phyloP scores from a whole-genome alignment of 2,113 vertebrate species.

The Rattus rattus region DNA sequence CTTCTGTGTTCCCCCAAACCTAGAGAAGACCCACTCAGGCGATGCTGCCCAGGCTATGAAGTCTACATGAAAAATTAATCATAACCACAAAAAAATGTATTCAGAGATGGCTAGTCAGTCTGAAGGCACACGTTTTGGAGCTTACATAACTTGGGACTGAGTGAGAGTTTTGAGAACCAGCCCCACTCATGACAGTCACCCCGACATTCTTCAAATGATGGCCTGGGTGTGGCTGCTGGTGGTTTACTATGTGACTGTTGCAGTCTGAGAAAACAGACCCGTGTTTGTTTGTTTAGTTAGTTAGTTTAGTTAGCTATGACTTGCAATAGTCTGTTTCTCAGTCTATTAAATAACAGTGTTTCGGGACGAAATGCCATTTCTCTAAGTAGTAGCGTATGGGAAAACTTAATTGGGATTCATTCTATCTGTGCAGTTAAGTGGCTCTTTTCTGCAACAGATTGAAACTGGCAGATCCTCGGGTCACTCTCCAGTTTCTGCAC shows the following conservation, averaged over 20 bases:
- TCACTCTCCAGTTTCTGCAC: conserved; percentile 57
- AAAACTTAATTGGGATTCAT: background rate
- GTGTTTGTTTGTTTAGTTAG: background rate
- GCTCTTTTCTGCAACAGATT: conserved; percentile 48
- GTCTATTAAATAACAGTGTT: background rate
- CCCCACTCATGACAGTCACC: rapidly evolving
- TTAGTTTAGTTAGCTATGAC: background rate
- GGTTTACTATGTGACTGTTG: background rate
- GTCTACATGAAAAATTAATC: background rate
- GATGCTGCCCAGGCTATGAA: rapidly evolving
- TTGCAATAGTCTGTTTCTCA: rapidly evolving
- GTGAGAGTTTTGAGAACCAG: rapidly evolving
- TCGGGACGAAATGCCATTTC: background rate
- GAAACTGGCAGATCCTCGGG: background rate
- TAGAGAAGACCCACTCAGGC: rapidly evolving
- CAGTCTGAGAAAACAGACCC: background rate
- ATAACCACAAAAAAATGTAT: background rate
- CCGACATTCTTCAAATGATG: background rate
- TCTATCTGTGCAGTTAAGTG: conserved; percentile 21
- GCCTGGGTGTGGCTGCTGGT: rapidly evolving
- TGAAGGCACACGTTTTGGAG: background rate
- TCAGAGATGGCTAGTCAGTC: background rate
- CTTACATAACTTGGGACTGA: background rate
- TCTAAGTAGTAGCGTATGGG: background rate
- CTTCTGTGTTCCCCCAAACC: rapidly evolving